These are phyloP conservation scores for Chaetogeoica ovagalla DNA, from an alignment of 2,888 invertebrate species.

Conservation along the genomic window DNA sequence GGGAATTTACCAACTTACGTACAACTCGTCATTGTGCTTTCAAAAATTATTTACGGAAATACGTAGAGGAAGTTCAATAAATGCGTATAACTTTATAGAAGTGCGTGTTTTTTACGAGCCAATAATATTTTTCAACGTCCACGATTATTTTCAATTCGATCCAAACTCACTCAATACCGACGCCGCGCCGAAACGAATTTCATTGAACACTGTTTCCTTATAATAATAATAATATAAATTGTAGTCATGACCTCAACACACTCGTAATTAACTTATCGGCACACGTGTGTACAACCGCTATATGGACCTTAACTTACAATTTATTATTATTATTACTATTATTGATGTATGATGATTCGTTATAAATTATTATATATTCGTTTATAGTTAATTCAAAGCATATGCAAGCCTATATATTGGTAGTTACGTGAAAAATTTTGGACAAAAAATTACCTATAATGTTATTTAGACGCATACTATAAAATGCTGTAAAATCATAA, in stretches of 20 bases:
- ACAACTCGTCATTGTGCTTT: constrained; percentile 33
- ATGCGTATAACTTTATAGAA: not conserved
- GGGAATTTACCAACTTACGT: constrained; percentile 41
- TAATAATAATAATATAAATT: not conserved
- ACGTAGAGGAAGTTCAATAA: not conserved
- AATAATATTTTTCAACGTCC: not conserved
- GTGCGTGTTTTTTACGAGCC: not conserved
- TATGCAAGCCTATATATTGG: not conserved
- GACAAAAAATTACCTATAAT: no score
- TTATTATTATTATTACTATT: not conserved
- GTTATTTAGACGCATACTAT: no score
- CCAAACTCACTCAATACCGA: constrained; percentile 22
- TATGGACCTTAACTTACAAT: constrained; percentile 29
- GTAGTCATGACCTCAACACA: constrained; percentile 19
- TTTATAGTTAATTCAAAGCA: not conserved
- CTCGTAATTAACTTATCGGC: not conserved
- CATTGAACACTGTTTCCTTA: not conserved
- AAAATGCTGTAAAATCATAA: no score
- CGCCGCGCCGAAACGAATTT: constrained; percentile 36
- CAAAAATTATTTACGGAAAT: not conserved
- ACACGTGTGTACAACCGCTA: not conserved
- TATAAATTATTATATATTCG: not conserved
- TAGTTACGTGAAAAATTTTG: not conserved
- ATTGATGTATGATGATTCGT: not conserved
- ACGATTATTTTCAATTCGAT: constrained; percentile 10